These are phyloP conservation scores for Microcebus jonahi DNA, from an alignment of 2,113 vertebrate species.

Conservation along the genomic window DNA sequence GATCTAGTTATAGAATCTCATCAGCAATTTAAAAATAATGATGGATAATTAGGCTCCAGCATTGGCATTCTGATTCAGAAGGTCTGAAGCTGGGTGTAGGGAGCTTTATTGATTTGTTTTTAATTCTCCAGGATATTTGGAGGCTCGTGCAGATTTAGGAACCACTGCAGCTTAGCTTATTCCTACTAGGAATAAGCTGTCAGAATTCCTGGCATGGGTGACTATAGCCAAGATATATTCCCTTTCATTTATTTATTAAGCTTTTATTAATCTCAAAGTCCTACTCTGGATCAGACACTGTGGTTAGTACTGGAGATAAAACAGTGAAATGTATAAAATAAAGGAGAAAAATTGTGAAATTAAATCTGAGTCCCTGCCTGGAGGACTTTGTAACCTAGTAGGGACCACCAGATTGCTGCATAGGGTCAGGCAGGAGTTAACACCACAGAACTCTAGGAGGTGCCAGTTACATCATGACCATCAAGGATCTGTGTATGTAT, in stretches of 20 bases:
- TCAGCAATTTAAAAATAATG: background rate
- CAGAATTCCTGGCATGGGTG: background rate
- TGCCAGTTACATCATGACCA: background rate
- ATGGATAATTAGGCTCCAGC: background rate
- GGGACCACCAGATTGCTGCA: fast-evolving
- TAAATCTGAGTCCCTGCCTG: background rate
- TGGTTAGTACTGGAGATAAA: conserved; percentile 9
- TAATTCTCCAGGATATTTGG: background rate
- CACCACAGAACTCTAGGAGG: background rate
- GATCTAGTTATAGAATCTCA: background rate
- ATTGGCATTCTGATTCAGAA: background rate
- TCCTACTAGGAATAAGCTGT: background rate
- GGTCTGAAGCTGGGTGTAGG: background rate
- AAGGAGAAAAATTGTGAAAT: background rate
- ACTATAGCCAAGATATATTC: background rate
- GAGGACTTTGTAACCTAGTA: background rate
- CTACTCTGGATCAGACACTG: background rate
- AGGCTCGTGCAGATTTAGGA: background rate
- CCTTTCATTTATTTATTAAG: background rate
- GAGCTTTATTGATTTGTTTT: background rate
- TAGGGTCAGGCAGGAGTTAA: fast-evolving
- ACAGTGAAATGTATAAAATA: background rate
- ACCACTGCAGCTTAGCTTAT: background rate
- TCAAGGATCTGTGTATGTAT: background rate
- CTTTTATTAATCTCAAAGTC: background rate